Evolutionary conservation across 2,113 vertebrate genomes (phyloP).

Genomic region (Pelvicachromis taeniatus): DNA sequence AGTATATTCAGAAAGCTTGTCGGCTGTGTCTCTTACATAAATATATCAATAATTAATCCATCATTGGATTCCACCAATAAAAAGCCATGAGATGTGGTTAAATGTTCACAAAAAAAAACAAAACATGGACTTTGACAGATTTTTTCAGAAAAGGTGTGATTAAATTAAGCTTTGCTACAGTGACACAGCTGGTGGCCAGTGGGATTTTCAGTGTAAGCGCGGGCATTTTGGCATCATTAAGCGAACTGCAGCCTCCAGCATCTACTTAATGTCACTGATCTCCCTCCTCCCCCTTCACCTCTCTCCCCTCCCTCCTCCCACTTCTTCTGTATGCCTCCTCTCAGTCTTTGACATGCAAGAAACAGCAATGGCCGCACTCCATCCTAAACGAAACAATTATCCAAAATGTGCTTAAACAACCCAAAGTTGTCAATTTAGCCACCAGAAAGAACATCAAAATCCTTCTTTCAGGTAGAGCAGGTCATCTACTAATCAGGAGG

Average conservation of each 20-base stretch:
- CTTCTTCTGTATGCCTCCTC: neutral
- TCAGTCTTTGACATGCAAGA: neutral
- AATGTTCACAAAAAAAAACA: neutral
- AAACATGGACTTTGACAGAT: neutral
- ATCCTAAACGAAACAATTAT: neutral
- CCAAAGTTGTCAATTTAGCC: neutral
- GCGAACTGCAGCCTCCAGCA: neutral
- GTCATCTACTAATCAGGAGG: neutral
- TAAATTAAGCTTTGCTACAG: neutral
- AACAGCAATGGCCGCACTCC: neutral
- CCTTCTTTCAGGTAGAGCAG: neutral
- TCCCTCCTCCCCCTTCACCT: slow-evolving; percentile 63
- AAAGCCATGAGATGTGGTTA: neutral
- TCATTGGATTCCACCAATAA: neutral
- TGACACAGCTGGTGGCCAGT: neutral
- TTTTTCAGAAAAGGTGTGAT: neutral
- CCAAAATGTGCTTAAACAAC: neutral
- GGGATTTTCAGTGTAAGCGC: neutral
- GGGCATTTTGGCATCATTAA: neutral
- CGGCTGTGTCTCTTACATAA: neutral
- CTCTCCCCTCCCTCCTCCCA: slow-evolving; percentile 32
- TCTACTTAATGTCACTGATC: slow-evolving; percentile 30
- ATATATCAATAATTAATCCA: neutral
- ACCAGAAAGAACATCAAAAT: neutral
- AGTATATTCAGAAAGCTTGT: neutral